Conservation (phyloP, 64 coral and sea anemone species). For the Hydrozoanthus tunicans region DNA sequence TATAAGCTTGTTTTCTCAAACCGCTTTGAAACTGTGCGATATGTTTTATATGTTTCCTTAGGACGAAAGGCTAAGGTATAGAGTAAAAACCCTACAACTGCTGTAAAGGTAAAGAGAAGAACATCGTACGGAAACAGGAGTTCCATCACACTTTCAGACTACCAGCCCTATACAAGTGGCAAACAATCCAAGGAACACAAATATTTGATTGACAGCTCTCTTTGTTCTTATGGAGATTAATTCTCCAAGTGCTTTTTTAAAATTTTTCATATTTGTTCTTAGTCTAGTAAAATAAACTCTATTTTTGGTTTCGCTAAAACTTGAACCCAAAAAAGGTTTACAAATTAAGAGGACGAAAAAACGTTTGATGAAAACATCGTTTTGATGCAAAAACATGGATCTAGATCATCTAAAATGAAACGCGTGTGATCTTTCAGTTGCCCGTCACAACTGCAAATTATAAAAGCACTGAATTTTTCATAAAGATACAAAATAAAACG, state of each 20-base stretch:
- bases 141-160: conserved; percentile 52
- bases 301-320: too few species aligned
- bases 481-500: too few species aligned
- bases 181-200: neutral
- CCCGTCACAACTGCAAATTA: too few species aligned
- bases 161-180: neutral
- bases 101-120: conserved; percentile 64
- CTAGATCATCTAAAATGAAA: too few species aligned
- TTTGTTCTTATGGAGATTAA: conserved; percentile 46
- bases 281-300: too few species aligned
- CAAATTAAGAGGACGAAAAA: too few species aligned
- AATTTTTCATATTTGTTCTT: too few species aligned
- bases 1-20: conserved; percentile 72
- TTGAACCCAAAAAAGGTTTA: too few species aligned
- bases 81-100: conserved; percentile 71
- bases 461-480: too few species aligned
- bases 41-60: conserved; percentile 72
- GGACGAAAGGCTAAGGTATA: conserved; percentile 72
- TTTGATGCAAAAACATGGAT: too few species aligned
- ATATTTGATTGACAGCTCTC: conserved; percentile 31
- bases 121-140: conserved; percentile 76
- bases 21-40: conserved; percentile 67
- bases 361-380: too few species aligned
- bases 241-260: neutral
- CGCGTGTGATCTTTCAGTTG: too few species aligned